These are phyloP conservation scores for Zaprionus gabonicus DNA, from an alignment of 1,140 invertebrate genomes.

Conservation along the genomic window DNA sequence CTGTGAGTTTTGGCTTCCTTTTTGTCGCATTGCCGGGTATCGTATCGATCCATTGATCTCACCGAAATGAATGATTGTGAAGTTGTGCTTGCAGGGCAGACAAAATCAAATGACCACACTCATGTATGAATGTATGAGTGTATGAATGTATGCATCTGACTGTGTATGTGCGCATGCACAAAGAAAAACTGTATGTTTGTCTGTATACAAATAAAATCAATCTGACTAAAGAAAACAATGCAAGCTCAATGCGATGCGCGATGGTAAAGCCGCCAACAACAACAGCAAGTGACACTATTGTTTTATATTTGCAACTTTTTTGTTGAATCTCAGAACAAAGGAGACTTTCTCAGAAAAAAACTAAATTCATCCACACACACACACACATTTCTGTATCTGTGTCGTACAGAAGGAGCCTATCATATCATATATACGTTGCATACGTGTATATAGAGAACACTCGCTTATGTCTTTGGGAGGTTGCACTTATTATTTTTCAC, in stretches of 20 bases:
- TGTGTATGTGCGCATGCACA: slow-evolving; percentile 15
- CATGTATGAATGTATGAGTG: slow-evolving; percentile 10
- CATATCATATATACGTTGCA: not conserved
- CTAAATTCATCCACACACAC: slow-evolving; percentile 40
- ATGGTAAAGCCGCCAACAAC: slow-evolving; percentile 30
- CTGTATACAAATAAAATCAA: slow-evolving; percentile 20
- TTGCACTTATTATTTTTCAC: no score
- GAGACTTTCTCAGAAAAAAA: slow-evolving; percentile 73
- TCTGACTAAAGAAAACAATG: slow-evolving; percentile 66
- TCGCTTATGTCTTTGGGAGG: no score
- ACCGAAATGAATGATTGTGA: slow-evolving; percentile 79
- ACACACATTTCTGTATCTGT: slow-evolving; percentile 2
- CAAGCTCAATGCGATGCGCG: slow-evolving; percentile 47
- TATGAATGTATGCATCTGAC: not conserved
- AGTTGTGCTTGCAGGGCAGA: slow-evolving; percentile 40
- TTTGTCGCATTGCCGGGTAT: slow-evolving; percentile 68
- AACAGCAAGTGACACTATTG: slow-evolving; percentile 78
- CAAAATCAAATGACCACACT: slow-evolving; percentile 50
- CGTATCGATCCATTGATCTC: slow-evolving; percentile 79
- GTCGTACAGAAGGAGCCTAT: not conserved
- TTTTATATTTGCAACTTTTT: slow-evolving; percentile 82
- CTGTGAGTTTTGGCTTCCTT: slow-evolving; percentile 49
- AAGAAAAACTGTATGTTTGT: slow-evolving; percentile 12
- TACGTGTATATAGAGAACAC: no score
- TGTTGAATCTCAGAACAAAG: slow-evolving; percentile 72